These are phyloP conservation scores for Philotrypesis tridentata DNA, from an alignment of 1,140 invertebrate genomes.

Conservation along the genomic window DNA sequence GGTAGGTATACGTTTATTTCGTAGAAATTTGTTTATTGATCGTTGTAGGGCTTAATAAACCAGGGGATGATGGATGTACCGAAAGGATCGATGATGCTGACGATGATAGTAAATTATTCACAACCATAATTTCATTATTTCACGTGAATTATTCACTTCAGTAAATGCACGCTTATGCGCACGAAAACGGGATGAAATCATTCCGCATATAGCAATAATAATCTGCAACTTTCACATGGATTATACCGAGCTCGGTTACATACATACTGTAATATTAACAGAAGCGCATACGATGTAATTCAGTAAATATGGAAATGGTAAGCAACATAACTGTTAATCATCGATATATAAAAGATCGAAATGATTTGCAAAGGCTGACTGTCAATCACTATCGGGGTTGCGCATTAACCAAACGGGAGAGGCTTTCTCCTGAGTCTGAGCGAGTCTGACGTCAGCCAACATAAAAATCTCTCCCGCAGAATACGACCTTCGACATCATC, in stretches of 20 bases:
- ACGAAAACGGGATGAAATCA: neutral
- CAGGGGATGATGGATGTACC: too few relatives aligned
- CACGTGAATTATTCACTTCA: neutral
- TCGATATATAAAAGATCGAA: too few relatives aligned
- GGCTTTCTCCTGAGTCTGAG: neutral
- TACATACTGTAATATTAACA: too few relatives aligned
- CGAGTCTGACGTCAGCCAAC: neutral
- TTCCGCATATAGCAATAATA: neutral
- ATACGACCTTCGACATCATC: conserved; percentile 13
- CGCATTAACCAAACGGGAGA: neutral
- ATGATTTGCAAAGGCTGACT: too few relatives aligned
- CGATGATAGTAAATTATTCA: neutral
- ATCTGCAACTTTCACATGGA: neutral
- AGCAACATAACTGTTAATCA: too few relatives aligned
- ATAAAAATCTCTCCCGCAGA: neutral
- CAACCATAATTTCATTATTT: neutral
- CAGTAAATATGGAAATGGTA: too few relatives aligned
- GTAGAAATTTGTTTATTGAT: too few relatives aligned
- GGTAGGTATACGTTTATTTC: too few relatives aligned
- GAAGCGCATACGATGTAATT: too few relatives aligned
- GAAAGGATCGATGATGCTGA: neutral
- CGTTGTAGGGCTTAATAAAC: too few relatives aligned
- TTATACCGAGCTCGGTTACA: neutral
- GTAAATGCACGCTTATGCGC: neutral
- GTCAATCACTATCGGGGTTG: too few relatives aligned